A percentile compares a stretch with the other conserved stretches of the same genome.
Conservation (phyloP, 2,888 invertebrate species). For the Listrodromus nycthemerus region DNA sequence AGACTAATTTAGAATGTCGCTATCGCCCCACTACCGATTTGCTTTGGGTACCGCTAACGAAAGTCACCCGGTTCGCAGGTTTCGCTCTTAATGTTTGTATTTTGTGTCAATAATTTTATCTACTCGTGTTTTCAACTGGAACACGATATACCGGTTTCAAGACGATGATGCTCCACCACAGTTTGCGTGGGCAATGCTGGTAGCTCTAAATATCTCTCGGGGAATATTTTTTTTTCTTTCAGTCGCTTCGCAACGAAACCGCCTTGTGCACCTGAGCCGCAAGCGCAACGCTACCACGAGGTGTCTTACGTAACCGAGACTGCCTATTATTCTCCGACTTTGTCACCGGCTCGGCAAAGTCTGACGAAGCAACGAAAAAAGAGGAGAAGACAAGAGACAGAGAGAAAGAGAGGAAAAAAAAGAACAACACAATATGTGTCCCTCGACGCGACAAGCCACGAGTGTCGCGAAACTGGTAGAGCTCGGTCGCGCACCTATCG, state of each 20-base stretch:
- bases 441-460: neutral
- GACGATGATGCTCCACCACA: slow-evolving; percentile 4
- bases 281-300: slow-evolving; percentile 61
- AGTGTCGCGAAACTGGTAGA: slow-evolving; percentile 38
- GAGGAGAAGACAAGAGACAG: slow-evolving; percentile 8
- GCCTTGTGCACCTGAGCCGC: slow-evolving; percentile 55
- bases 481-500: slow-evolving; percentile 49
- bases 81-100: neutral
- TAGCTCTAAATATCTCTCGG: neutral
- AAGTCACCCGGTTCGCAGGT: neutral
- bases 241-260: slow-evolving; percentile 2
- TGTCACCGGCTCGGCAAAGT: slow-evolving; percentile 74
- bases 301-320: slow-evolving; percentile 75
- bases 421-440: slow-evolving; percentile 22
- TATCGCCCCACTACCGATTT: too few relatives aligned
- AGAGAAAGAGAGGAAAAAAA: slow-evolving; percentile 19
- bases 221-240: slow-evolving; percentile 18
- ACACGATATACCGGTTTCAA: slow-evolving; percentile 25
- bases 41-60: neutral
- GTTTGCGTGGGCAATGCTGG: neutral
- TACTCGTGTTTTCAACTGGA: neutral
- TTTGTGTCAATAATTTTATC: neutral
- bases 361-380: slow-evolving; percentile 65
- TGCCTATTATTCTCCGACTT: slow-evolving; percentile 78
- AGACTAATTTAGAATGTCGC: neutral